Conservation (phyloP, 2,888 invertebrate genomes). For the Drosophila antonietae region DNA sequence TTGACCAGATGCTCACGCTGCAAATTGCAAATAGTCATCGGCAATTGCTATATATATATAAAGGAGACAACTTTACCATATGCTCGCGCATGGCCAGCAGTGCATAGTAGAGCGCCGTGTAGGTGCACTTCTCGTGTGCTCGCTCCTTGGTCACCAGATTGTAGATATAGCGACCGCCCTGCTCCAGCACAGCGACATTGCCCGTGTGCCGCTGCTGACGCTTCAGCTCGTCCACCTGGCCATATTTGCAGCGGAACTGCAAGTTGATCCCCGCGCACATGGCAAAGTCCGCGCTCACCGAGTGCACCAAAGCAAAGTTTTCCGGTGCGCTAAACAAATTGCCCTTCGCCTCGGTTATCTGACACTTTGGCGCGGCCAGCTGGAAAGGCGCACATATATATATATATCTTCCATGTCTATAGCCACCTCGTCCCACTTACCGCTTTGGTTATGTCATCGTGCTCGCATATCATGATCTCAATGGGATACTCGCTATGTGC, state of each 20-base stretch:
- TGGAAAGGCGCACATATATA: constrained; percentile 20
- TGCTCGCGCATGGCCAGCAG: constrained; percentile 83
- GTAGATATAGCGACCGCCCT: constrained; percentile 85
- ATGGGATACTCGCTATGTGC: constrained; percentile 72
- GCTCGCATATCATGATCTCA: constrained; percentile 76
- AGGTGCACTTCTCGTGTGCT: constrained; percentile 86
- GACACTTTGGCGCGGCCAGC: constrained; percentile 71
- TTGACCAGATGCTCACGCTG: constrained; percentile 85
- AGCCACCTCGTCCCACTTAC: constrained; percentile 23
- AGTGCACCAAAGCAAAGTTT: constrained; percentile 86
- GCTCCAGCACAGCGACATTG: constrained; percentile 85
- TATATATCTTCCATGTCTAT: not conserved
- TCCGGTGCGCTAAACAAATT: constrained; percentile 85
- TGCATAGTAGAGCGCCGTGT: constrained; percentile 85
- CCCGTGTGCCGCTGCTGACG: constrained; percentile 83
- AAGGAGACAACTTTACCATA: constrained; percentile 69
- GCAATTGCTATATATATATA: too few relatives aligned
- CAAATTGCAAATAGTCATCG: not conserved
- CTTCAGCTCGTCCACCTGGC: constrained; percentile 75
- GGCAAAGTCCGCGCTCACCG: constrained; percentile 86
- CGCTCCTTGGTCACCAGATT: constrained; percentile 87
- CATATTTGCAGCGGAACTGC: constrained; percentile 81
- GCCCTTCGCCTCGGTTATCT: constrained; percentile 84
- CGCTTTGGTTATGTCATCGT: constrained; percentile 64
- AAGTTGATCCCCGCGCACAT: constrained; percentile 87